These are phyloP conservation scores for Allobates femoralis DNA, from an alignment of 2,797 vertebrate species.

Conservation along the genomic window DNA sequence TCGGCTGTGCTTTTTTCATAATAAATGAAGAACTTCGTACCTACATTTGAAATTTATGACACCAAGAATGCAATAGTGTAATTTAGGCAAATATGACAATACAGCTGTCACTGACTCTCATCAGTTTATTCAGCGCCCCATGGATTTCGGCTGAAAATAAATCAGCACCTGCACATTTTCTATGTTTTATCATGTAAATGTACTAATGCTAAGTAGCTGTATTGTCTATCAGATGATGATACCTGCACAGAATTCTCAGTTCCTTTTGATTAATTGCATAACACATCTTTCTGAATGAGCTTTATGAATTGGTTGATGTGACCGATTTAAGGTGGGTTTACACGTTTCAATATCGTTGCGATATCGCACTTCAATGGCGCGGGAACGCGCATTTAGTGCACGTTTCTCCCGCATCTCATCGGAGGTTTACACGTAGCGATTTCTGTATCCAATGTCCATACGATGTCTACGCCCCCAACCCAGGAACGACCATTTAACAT, in stretches of 20 bases:
- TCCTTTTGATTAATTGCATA: not conserved
- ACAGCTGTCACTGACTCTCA: slow-evolving; percentile 11
- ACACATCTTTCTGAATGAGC: not conserved
- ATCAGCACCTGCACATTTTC: slow-evolving; percentile 23
- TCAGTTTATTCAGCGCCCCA: not conserved
- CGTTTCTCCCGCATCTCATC: too few species aligned
- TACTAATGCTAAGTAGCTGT: not conserved
- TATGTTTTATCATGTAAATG: slow-evolving; percentile 1
- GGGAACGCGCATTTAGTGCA: too few species aligned
- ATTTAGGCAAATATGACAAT: slow-evolving; percentile 26
- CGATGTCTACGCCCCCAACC: too few species aligned
- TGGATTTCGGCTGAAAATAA: slow-evolving; percentile 24
- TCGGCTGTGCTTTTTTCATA: slow-evolving; percentile 14
- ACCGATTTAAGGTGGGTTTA: not conserved
- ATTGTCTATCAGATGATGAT: not conserved
- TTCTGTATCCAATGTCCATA: too few species aligned
- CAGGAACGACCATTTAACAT: too few species aligned
- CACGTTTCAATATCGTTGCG: too few species aligned
- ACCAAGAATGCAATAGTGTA: not conserved
- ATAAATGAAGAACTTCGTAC: slow-evolving; percentile 22
- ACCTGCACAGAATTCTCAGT: not conserved
- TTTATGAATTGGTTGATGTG: not conserved
- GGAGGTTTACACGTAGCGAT: too few species aligned
- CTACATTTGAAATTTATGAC: slow-evolving; percentile 25
- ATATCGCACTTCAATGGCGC: too few species aligned